Conservation (phyloP, 2,797 vertebrate species). For the Pangasius sanitwongsei region DNA sequence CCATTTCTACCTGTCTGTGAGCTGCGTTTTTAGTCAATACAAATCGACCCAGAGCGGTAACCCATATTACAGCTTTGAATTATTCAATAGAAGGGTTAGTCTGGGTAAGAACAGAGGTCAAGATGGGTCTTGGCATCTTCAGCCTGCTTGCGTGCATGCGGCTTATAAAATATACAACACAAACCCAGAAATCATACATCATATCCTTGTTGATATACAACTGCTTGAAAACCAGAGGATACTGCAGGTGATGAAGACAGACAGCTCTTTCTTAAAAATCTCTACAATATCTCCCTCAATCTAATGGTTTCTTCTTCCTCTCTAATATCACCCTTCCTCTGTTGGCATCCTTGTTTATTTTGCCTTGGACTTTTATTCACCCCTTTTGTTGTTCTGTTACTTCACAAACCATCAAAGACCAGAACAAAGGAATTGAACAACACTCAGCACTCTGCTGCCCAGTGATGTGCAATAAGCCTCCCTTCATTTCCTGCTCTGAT, state of each 20-base stretch:
- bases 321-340: neutral
- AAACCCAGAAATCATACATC: neutral
- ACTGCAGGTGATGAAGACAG: constrained; percentile 20
- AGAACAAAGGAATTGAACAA: neutral
- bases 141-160: neutral
- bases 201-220: constrained; percentile 10
- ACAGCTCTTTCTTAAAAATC: neutral
- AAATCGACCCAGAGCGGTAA: constrained; percentile 4
- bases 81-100: constrained; percentile 5
- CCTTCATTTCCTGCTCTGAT: constrained; percentile 46
- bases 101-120: neutral
- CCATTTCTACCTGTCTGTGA: neutral
- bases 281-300: neutral
- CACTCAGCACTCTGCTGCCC: neutral
- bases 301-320: neutral
- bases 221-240: neutral
- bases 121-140: neutral
- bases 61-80: constrained; percentile 9
- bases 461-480: constrained; percentile 39
- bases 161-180: too few relatives aligned
- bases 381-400: neutral
- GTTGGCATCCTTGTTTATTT: neutral
- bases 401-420: neutral
- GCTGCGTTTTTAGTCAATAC: neutral
- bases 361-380: neutral